phyloP scores from a whole-genome alignment of 2,888 invertebrate genomes.

The Ypsolopha scabrella region DNA sequence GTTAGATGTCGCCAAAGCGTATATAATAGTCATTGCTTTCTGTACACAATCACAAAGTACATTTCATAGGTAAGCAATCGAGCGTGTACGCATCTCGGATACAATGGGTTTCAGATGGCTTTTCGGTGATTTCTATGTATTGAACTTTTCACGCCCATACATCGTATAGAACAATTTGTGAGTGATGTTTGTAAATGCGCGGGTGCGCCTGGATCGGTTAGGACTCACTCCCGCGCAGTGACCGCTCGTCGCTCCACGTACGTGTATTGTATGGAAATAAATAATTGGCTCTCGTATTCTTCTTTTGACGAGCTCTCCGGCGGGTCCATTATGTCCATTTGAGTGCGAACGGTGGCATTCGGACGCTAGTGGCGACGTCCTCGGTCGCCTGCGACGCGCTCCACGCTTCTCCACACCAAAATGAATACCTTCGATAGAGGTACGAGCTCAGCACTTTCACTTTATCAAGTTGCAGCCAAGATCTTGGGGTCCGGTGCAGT shows the following conservation, averaged over 20 bases:
- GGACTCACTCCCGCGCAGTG: conserved; percentile 54
- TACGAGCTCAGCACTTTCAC: conserved; percentile 32
- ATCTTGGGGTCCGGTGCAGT: conserved; percentile 14
- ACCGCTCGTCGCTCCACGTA: conserved; percentile 51
- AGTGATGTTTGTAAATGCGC: background rate
- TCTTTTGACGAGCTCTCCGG: conserved; percentile 64
- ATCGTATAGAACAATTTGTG: too few relatives aligned
- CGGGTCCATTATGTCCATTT: conserved; percentile 59
- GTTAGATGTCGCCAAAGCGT: too few relatives aligned
- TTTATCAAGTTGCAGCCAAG: conserved; percentile 15
- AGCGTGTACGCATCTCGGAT: too few relatives aligned
- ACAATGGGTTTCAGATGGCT: too few relatives aligned
- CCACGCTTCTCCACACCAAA: conserved; percentile 34
- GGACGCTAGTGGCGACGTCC: conserved; percentile 62
- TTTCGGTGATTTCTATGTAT: too few relatives aligned
- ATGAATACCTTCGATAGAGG: conserved; percentile 62
- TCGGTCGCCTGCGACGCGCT: conserved; percentile 55
- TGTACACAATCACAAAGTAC: too few relatives aligned
- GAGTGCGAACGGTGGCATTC: conserved; percentile 59
- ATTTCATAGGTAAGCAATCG: too few relatives aligned
- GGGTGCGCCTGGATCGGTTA: background rate
- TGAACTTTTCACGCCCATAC: too few relatives aligned
- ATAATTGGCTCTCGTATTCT: conserved; percentile 65
- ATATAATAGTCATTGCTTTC: too few relatives aligned
- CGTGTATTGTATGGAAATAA: conserved; percentile 64